phyloP scores from a whole-genome alignment of 2,113 vertebrate species.

The Rana temporaria region DNA sequence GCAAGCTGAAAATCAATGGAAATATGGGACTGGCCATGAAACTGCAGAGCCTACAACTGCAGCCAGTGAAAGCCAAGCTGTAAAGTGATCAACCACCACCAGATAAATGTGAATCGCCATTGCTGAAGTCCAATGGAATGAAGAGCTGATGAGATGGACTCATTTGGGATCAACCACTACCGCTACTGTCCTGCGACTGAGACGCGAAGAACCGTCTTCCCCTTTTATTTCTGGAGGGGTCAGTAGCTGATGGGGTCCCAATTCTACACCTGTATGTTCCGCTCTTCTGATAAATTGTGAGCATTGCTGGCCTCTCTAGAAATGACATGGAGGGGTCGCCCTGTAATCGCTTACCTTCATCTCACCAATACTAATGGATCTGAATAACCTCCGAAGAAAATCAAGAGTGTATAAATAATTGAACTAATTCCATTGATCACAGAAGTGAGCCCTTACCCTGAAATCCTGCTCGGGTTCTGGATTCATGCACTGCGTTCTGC shows the following conservation, averaged over 20 bases:
- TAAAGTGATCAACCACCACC: conserved; percentile 65
- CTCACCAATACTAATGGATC: conserved; percentile 1
- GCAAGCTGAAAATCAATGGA: conserved; percentile 90
- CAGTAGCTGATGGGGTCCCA: not conserved
- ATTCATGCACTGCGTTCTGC: not conserved
- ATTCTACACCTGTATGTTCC: not conserved
- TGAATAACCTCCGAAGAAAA: not conserved
- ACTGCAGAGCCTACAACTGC: conserved; percentile 88
- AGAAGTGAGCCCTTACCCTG: not conserved
- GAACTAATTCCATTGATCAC: conserved; percentile 14
- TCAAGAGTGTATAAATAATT: not conserved
- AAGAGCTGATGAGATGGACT: not conserved
- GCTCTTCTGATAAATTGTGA: not conserved
- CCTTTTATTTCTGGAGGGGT: not conserved
- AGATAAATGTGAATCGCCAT: not conserved
- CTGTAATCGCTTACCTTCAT: not conserved
- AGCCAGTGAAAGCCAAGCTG: conserved; percentile 87
- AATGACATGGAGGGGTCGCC: not conserved
- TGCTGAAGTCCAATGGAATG: not conserved
- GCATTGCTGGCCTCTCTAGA: not conserved
- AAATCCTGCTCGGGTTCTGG: not conserved
- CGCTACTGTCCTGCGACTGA: not conserved
- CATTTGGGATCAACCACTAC: not conserved
- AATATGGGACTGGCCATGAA: conserved; percentile 96
- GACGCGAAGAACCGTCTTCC: not conserved